These are phyloP conservation scores for Xiphophorus maculatus DNA, from an alignment of 2,113 vertebrate genomes.

Conservation along the genomic window DNA sequence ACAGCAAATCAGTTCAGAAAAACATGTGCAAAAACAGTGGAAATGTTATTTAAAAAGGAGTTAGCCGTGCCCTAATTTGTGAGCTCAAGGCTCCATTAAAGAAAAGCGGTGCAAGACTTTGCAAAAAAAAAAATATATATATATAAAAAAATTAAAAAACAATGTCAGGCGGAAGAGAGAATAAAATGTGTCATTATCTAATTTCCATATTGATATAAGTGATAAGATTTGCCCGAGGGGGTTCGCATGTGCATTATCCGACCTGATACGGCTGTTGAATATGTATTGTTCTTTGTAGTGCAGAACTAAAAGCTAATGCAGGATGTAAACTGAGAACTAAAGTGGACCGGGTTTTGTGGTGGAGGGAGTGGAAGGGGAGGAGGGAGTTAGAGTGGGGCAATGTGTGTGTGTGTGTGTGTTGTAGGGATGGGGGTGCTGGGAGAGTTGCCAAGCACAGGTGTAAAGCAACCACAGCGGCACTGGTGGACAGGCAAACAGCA, in stretches of 20 bases:
- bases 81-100: not conserved
- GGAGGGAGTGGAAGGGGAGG: not conserved
- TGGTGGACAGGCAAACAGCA: conserved; percentile 69
- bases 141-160: too few species aligned
- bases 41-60: too few species aligned
- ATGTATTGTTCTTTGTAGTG: conserved; percentile 69
- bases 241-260: conserved; percentile 35
- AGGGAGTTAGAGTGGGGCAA: conserved; percentile 29
- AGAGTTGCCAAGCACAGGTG: conserved; percentile 79
- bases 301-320: conserved; percentile 53
- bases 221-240: conserved; percentile 39
- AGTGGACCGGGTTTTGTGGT: conserved; percentile 52
- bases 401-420: conserved; percentile 5
- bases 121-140: not conserved
- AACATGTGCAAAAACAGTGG: too few species aligned
- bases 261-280: conserved; percentile 57
- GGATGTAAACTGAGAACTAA: conserved; percentile 72
- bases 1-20: too few species aligned
- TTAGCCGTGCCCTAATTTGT: not conserved
- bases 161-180: conserved; percentile 1
- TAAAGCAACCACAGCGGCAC: conserved; percentile 69
- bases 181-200: conserved; percentile 10
- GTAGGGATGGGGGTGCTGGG: conserved; percentile 11
- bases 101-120: not conserved
- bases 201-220: conserved; percentile 43